A percentile compares a stretch with the other conserved stretches of the same genome.
These are phyloP conservation scores for Callopanchax toddi DNA, from an alignment of 2,113 vertebrate species.

Conservation along the genomic window DNA sequence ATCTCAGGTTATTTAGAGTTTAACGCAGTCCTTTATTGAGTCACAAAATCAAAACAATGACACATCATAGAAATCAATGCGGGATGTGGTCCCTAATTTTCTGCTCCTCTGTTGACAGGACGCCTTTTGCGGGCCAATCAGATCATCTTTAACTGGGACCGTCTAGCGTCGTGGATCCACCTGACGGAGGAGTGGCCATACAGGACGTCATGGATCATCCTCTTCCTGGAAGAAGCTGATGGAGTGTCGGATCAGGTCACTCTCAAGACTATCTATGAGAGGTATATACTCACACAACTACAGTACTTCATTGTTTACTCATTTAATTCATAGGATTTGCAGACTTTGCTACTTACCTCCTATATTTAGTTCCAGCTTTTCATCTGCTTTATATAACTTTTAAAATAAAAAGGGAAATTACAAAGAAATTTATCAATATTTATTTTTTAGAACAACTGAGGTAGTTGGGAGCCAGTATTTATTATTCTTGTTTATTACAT, in stretches of 20 bases:
- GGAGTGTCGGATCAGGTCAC: constrained; percentile 89
- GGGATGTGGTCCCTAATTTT: neutral
- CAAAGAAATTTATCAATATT: too few relatives aligned
- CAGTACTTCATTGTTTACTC: neutral
- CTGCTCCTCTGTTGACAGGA: constrained; percentile 72
- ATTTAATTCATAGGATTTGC: neutral
- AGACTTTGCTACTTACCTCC: neutral
- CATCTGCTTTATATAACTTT: neutral
- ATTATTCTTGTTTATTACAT: too few relatives aligned
- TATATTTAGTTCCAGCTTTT: neutral
- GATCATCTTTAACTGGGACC: constrained; percentile 96
- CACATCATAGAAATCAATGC: too few relatives aligned
- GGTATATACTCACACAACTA: constrained; percentile 73
- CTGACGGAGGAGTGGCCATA: constrained; percentile 99
- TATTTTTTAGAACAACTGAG: too few relatives aligned
- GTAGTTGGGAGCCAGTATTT: too few relatives aligned
- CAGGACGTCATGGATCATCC: constrained; percentile 95
- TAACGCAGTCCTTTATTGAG: neutral
- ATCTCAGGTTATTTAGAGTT: neutral
- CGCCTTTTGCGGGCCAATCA: constrained; percentile 95
- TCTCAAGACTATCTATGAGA: constrained; percentile 94
- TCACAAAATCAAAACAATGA: neutral
- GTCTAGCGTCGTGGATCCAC: constrained; percentile 98
- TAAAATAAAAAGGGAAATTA: too few relatives aligned
- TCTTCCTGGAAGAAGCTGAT: constrained; percentile 94